These are phyloP conservation scores for Drosophila sp. DNA, from an alignment of 1,140 invertebrate genomes.

Conservation along the genomic window DNA sequence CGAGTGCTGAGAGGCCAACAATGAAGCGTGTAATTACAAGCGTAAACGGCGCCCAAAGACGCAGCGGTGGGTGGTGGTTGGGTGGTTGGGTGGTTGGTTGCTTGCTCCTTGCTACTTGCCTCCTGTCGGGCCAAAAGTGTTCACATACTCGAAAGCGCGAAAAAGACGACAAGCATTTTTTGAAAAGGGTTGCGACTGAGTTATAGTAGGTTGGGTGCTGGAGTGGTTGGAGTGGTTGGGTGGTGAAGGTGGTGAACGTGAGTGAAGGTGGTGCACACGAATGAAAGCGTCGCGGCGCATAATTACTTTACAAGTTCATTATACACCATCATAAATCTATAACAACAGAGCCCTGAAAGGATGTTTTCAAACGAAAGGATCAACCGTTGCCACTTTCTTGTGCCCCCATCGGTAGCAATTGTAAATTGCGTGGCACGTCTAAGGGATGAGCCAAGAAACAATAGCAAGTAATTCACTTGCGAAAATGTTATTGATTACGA, in stretches of 20 bases:
- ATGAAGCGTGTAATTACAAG: conserved; percentile 85
- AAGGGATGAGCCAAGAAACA: conserved; percentile 50
- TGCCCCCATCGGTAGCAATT: conserved; percentile 4
- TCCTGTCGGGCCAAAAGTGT: conserved; percentile 58
- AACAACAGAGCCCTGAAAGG: conserved; percentile 21
- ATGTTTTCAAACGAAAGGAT: conserved; percentile 62
- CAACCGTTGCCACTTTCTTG: conserved; percentile 70
- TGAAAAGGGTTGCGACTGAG: conserved; percentile 78
- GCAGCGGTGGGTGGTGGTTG: conserved; percentile 48
- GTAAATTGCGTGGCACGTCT: conserved; percentile 27
- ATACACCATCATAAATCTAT: conserved; percentile 84
- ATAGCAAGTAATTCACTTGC: conserved; percentile 81
- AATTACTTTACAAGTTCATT: conserved; percentile 85
- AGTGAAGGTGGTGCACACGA: conserved; percentile 43
- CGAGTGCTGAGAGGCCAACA: conserved; percentile 60
- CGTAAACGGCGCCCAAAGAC: conserved; percentile 70
- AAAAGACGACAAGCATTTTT: conserved; percentile 72
- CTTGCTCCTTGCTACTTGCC: conserved; percentile 8
- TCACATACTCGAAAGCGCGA: conserved; percentile 57
- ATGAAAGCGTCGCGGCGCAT: conserved; percentile 76
- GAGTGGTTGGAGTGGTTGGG: too few species aligned
- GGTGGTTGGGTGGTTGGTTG: background rate
- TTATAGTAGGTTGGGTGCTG: conserved; percentile 38
- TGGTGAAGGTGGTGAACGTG: background rate
- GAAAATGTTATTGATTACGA: conserved; percentile 82